phyloP scores from a whole-genome alignment of 1,140 invertebrate species.

The Procambarus clarkii region DNA sequence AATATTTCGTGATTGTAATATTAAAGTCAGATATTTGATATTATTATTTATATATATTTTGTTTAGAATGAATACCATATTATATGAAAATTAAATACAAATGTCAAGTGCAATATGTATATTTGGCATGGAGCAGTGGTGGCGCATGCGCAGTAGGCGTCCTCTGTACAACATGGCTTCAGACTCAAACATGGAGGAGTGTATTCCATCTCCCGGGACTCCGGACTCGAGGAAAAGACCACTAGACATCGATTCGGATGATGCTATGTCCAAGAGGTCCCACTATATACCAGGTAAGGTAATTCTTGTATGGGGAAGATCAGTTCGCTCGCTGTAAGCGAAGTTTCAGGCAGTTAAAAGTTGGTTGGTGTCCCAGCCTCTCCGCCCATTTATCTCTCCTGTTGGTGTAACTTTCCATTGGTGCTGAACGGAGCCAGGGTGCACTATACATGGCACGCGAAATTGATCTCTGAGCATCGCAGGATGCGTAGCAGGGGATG shows the following conservation, averaged over 20 bases:
- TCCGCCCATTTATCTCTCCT: background rate
- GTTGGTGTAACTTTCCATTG: background rate
- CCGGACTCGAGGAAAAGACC: slow-evolving; percentile 84
- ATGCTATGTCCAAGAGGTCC: slow-evolving; percentile 90
- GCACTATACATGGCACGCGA: too few relatives aligned
- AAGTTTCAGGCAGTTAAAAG: background rate
- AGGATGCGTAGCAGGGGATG: background rate
- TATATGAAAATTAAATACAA: background rate
- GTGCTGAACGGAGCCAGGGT: too few relatives aligned
- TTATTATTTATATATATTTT: background rate
- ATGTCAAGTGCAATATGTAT: background rate
- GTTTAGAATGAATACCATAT: background rate
- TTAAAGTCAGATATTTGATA: background rate
- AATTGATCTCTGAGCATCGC: background rate
- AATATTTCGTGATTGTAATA: background rate
- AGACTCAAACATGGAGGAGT: slow-evolving; percentile 68
- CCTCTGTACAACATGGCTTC: slow-evolving; percentile 66
- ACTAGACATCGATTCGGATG: slow-evolving; percentile 88
- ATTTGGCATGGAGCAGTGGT: background rate
- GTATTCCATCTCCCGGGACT: slow-evolving; percentile 69
- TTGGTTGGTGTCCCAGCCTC: background rate
- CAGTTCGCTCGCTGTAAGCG: background rate
- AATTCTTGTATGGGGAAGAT: background rate
- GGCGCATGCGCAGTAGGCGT: slow-evolving; percentile 65
- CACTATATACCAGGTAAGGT: slow-evolving; percentile 90